Evolutionary conservation across 2,888 invertebrate genomes (phyloP), one percentile per base, ranked within the genome.

Genomic region (Drosophila barbarae): DNA sequence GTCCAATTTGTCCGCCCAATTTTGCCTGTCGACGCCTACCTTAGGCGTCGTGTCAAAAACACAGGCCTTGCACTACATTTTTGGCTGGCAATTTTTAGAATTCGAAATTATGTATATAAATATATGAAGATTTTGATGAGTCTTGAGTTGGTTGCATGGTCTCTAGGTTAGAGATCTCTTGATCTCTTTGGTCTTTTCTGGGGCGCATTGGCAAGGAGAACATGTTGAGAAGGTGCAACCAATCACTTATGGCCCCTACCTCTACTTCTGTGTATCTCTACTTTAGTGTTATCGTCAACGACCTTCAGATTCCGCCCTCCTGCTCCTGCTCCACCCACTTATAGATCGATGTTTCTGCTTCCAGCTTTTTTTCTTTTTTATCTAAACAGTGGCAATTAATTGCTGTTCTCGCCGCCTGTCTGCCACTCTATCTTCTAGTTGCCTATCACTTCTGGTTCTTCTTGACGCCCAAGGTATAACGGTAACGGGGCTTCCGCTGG

Each of bases 21-120:
- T 46, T 47, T 47, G 44, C 30, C 18, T 32, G 46, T 47, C 46
- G 30, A 46, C 46, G 46, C 41, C 44, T 64, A 47, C 60, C 61
- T 42, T 42, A 23, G 32, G 51, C 68, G 70, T 59, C 70, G 83
- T 83, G 79, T 83, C 83, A 79, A 79, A 79, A 84, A 64, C 79
- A 71, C 73, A 83, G 83, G 83, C 79, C 79, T 79, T 79, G 79
- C 79, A 79, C 79, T 71, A 66, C 65, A 79, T 79, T 76, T 77
- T 77, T 67, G 71, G 36, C 38, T 53, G 64, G 60, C 74, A 76
- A 78, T 78, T 84, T 78, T 67, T 82, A 76, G 78, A 84, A 84
- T 69, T 75, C 51, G 74, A 82, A 84, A 84, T 69, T 77, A 71
- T 61, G 60, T 53, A 51, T 59, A 39, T 71, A 69, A 32, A 59